A percentile compares a stretch with the other conserved stretches of the same genome.
phyloP scores from a whole-genome alignment of 1,140 invertebrate species.

The Diprion similis region DNA sequence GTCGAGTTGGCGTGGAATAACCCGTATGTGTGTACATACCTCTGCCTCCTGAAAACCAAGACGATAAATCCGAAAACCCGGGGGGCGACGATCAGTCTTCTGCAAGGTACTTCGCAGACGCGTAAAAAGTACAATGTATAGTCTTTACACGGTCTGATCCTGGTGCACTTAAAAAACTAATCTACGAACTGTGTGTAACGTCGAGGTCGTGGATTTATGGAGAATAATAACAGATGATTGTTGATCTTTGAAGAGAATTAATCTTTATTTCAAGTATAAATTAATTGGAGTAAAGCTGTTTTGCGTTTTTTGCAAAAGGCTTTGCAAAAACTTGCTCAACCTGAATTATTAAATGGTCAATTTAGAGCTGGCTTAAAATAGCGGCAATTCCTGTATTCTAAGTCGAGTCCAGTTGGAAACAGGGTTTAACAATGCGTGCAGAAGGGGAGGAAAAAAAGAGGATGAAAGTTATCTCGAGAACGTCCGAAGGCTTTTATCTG shows the following conservation, averaged over 20 bases:
- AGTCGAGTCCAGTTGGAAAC: neutral
- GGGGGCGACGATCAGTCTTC: neutral
- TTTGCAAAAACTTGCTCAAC: too few species aligned
- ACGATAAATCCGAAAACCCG: neutral
- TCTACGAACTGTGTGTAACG: neutral
- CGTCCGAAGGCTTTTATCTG: neutral
- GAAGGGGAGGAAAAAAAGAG: neutral
- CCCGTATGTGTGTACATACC: neutral
- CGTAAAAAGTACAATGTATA: neutral
- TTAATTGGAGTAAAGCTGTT: too few species aligned
- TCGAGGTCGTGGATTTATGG: neutral
- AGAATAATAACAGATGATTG: neutral
- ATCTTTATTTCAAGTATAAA: too few species aligned
- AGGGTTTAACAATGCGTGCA: neutral
- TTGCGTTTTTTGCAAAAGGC: too few species aligned
- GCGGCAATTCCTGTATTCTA: too few species aligned
- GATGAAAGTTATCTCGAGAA: neutral
- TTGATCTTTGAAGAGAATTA: too few species aligned
- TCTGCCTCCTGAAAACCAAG: neutral
- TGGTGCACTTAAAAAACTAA: neutral
- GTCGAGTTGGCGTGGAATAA: too few species aligned
- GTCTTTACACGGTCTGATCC: neutral
- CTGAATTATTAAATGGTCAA: too few species aligned
- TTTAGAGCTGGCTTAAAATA: too few species aligned
- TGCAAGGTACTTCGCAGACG: conserved; percentile 1